Conservation (phyloP, 2,888 invertebrate species). For the Epistrophe grossulariae region DNA sequence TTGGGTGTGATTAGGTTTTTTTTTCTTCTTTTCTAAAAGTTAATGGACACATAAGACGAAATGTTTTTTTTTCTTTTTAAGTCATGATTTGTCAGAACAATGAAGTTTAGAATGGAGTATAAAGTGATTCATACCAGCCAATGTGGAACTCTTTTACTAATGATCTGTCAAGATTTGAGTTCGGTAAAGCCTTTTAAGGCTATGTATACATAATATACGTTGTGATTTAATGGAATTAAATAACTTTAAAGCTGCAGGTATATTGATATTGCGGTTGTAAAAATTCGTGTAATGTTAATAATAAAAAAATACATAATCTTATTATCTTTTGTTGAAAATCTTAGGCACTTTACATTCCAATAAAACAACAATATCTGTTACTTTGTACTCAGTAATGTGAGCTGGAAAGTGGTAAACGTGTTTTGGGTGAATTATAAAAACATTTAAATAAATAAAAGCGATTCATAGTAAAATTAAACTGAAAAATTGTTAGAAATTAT, state of each 20-base stretch:
- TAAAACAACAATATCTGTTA: too few relatives aligned
- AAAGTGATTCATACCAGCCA: constrained; percentile 25
- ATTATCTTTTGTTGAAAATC: too few relatives aligned
- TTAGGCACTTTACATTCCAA: too few relatives aligned
- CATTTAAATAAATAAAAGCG: too few relatives aligned
- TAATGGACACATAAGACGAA: constrained; percentile 27
- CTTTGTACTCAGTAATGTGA: too few relatives aligned
- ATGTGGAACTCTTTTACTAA: constrained; percentile 20
- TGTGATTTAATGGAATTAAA: neutral
- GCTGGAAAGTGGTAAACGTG: too few relatives aligned
- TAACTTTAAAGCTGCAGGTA: neutral
- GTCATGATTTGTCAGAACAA: constrained; percentile 51
- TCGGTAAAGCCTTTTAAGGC: constrained; percentile 8
- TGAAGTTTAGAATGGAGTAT: constrained; percentile 19
- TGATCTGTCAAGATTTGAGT: constrained; percentile 34
- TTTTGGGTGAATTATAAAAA: too few relatives aligned
- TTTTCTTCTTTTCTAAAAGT: constrained; percentile 3
- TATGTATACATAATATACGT: neutral
- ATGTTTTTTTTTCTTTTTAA: neutral
- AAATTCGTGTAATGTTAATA: neutral
- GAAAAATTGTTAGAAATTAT: too few relatives aligned
- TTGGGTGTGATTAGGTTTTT: constrained; percentile 38
- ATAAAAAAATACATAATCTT: too few relatives aligned
- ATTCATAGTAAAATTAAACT: too few relatives aligned
- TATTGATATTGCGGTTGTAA: neutral